Evolutionary conservation across 2,888 invertebrate species (phyloP), one percentile per base, ranked within the genome.

Genomic region (Synanthedon andrenaeformis): DNA sequence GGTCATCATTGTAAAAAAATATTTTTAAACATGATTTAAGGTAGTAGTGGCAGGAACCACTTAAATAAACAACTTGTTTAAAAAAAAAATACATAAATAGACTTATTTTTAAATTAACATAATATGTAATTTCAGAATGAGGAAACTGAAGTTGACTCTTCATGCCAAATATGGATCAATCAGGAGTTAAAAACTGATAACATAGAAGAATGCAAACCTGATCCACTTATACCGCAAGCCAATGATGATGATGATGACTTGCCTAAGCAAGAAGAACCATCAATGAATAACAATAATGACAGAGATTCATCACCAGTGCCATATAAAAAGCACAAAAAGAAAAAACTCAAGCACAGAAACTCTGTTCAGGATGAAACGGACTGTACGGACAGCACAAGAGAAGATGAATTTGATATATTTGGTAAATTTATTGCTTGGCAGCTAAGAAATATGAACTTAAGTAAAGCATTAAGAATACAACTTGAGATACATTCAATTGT

Each of bases 371-470:
- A 63, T 13, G 69, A 67, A 59, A 63, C 54, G 48, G 35, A 35
- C 2, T 35, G 35, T 35, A 52, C 58, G 4, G 54, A 58, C 14
- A 41, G 42, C 28, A 14, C 42, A 1, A 67, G 60, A 35, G 79
- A 81, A 35, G 82, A 82, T 65, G 81, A 81, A 58, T 82, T 79
- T 73, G 81, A 79, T 63, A 72, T 79, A 28, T 82, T 78, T 64
- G 81, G 80, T 3, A 79, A 78, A 61, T 79, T 70, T 59, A 77
- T 82, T 49, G 81, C 80, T 23, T 64, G 74, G 13, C 82, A 82
- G 56, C 55, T 82, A 45, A 70, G 80, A 49, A 68, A 70, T 57
- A 74, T 82, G 71, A 69, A 72, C 4, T 58, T 76, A 2, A 67
- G 72, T 6, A 78, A 69, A 57, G 80, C 81, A 17, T 56, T 82